These are phyloP conservation scores for Genyomyrus donnyi DNA, from an alignment of 2,113 vertebrate genomes.

Conservation along the genomic window DNA sequence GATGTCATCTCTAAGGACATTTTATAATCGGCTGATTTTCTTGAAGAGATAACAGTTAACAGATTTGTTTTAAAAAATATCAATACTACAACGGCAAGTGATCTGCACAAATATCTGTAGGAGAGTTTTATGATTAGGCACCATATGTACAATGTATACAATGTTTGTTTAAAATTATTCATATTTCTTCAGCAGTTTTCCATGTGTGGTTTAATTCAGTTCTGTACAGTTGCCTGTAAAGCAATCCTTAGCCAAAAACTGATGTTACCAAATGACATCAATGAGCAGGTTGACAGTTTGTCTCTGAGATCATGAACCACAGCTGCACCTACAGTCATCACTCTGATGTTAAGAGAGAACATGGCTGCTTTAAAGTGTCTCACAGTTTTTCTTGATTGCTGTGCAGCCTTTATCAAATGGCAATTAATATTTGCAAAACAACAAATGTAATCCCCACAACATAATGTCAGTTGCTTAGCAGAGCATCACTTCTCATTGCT, in stretches of 20 bases:
- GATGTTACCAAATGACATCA: neutral
- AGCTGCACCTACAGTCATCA: neutral
- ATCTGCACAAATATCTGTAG: neutral
- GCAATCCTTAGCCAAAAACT: neutral
- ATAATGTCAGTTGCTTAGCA: too few relatives aligned
- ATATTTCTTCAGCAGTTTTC: neutral
- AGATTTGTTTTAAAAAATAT: neutral
- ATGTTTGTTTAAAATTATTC: neutral
- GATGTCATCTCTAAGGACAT: neutral
- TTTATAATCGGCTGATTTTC: neutral
- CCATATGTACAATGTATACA: neutral
- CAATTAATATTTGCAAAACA: too few relatives aligned
- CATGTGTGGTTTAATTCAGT: neutral
- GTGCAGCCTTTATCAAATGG: too few relatives aligned
- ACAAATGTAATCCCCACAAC: too few relatives aligned
- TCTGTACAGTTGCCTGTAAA: neutral
- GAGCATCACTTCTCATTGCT: too few relatives aligned
- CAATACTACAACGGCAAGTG: neutral
- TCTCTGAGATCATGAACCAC: neutral
- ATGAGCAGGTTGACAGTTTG: neutral
- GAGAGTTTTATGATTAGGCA: neutral
- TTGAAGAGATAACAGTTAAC: neutral
- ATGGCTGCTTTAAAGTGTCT: neutral
- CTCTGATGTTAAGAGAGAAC: neutral
- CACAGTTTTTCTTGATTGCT: too few relatives aligned